phyloP scores from a whole-genome alignment of 2,888 invertebrate species.

The Clistopyga incitator region DNA sequence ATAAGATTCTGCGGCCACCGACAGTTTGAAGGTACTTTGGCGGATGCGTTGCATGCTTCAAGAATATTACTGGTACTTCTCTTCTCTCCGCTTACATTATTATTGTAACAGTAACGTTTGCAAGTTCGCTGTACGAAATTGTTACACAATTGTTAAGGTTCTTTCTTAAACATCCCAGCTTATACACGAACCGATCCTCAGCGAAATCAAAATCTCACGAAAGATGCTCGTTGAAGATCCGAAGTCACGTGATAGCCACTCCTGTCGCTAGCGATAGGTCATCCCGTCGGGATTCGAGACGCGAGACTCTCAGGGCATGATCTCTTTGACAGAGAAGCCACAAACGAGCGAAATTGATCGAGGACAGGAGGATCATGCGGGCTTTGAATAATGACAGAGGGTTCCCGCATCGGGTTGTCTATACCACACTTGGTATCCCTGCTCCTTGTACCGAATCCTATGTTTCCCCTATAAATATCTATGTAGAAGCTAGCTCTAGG shows the following conservation, averaged over 20 bases:
- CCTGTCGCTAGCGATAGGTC: constrained; percentile 19
- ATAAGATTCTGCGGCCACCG: constrained; percentile 19
- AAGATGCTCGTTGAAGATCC: constrained; percentile 44
- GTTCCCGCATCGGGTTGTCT: constrained; percentile 28
- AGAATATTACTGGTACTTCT: constrained; percentile 29
- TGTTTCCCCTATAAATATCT: constrained; percentile 29
- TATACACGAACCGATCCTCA: not conserved
- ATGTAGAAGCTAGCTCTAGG: not conserved
- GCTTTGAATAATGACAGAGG: constrained; percentile 39
- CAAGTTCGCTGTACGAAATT: not conserved
- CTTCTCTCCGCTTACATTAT: constrained; percentile 26
- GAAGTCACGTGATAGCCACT: constrained; percentile 8
- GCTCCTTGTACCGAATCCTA: not conserved
- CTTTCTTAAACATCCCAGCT: not conserved
- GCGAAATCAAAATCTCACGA: constrained; percentile 52
- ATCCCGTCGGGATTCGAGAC: constrained; percentile 47
- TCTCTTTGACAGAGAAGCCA: constrained; percentile 53
- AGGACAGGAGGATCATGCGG: constrained; percentile 50
- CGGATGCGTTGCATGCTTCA: constrained; percentile 43
- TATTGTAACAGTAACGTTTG: constrained; percentile 39
- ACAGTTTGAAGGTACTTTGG: constrained; percentile 19
- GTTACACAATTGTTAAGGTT: not conserved
- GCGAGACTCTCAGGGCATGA: constrained; percentile 45
- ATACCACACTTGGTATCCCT: not conserved
- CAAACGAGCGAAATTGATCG: constrained; percentile 59